Percentiles rank a stretch among this genome's conserved stretches.
phyloP scores from a whole-genome alignment of 2,888 invertebrate genomes.

The Hartigia nigra region DNA sequence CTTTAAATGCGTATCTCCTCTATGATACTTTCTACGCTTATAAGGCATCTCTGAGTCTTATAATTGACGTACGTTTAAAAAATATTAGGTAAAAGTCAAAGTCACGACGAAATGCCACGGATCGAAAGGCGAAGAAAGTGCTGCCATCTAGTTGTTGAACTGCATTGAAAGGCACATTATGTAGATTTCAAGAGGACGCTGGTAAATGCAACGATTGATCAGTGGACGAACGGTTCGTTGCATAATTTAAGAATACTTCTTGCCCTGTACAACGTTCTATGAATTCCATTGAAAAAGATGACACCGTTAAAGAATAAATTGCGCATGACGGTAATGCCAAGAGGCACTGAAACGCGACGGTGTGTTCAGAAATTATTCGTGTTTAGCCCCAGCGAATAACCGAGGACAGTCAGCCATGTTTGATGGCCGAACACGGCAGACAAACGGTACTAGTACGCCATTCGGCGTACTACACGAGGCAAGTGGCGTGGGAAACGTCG shows the following conservation, averaged over 20 bases:
- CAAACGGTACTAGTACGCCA: not conserved
- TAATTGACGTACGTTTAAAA: not conserved
- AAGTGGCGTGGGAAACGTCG: not conserved
- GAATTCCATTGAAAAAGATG: not conserved
- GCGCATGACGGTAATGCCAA: not conserved
- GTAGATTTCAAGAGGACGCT: not conserved
- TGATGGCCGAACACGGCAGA: not conserved
- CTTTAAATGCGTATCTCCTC: constrained; percentile 82
- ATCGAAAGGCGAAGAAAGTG: not conserved
- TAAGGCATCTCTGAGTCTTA: constrained; percentile 70
- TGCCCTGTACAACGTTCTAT: not conserved
- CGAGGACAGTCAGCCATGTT: not conserved
- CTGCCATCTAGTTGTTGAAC: not conserved
- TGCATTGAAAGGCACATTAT: not conserved
- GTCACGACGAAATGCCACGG: not conserved
- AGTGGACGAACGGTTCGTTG: not conserved
- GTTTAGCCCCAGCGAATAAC: not conserved
- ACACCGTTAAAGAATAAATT: not conserved
- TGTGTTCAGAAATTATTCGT: not conserved
- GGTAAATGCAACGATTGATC: not conserved
- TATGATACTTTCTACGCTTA: constrained; percentile 82
- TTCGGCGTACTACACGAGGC: not conserved
- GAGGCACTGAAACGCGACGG: not conserved
- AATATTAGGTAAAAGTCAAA: not conserved
- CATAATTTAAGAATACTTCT: not conserved